phyloP scores from a whole-genome alignment of 2,888 invertebrate species.

The Ypsolopha sequella region DNA sequence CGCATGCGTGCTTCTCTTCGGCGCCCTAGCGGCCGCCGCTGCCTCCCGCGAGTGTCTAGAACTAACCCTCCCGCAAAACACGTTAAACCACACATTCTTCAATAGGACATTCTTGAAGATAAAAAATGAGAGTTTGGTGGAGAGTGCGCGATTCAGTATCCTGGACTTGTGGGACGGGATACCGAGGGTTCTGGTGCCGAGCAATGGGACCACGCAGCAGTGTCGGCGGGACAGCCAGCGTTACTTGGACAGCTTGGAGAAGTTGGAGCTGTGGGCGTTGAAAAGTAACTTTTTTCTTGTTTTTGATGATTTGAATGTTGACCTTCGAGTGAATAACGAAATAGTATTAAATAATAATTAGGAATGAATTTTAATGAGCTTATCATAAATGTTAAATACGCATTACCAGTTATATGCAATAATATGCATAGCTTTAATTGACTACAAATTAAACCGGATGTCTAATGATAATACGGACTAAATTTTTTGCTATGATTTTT shows the following conservation, averaged over 20 bases:
- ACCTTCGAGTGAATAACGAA: neutral
- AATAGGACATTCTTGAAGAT: conserved; percentile 43
- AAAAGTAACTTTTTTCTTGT: conserved; percentile 54
- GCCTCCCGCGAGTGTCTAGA: conserved; percentile 54
- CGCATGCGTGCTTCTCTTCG: conserved; percentile 40
- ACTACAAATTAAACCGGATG: too few species aligned
- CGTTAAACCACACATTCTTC: conserved; percentile 32
- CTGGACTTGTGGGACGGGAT: conserved; percentile 49
- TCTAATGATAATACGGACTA: too few species aligned
- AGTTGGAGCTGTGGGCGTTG: conserved; percentile 63
- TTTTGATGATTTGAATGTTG: neutral
- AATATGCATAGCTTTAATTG: too few species aligned
- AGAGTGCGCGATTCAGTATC: conserved; percentile 35
- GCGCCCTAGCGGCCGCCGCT: conserved; percentile 24
- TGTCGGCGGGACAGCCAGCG: conserved; percentile 53
- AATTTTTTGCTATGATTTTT: too few species aligned
- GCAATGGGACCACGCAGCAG: conserved; percentile 51
- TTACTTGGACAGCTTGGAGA: conserved; percentile 44
- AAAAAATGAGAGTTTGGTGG: conserved; percentile 35
- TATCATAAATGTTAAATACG: too few species aligned
- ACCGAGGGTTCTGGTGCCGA: conserved; percentile 55
- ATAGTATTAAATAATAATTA: too few species aligned
- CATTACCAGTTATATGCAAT: too few species aligned
- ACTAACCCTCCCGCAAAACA: conserved; percentile 43
- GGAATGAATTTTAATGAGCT: too few species aligned